Conservation (phyloP, 2,888 invertebrate genomes). For the Aphidoletes aphidimyza region DNA sequence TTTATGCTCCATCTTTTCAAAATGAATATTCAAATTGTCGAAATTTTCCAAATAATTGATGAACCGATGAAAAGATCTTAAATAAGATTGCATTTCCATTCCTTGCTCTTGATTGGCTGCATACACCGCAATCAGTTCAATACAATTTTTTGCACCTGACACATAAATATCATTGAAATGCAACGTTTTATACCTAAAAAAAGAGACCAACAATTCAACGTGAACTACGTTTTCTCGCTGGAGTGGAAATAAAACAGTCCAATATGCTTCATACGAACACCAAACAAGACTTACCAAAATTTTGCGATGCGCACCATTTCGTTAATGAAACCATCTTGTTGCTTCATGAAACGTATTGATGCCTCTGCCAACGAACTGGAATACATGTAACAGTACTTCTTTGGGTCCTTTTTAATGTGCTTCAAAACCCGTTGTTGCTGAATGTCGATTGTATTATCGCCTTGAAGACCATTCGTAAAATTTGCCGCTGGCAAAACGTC, state of each 20-base stretch:
- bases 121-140: conserved; percentile 45
- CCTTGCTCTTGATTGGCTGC: background rate
- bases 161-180: conserved; percentile 23
- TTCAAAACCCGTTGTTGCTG: background rate
- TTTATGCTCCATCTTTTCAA: background rate
- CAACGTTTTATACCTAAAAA: conserved; percentile 36
- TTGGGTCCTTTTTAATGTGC: background rate
- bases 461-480: background rate
- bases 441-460: background rate
- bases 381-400: conserved; percentile 21
- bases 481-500: conserved; percentile 40
- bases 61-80: conserved; percentile 44
- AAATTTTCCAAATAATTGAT: background rate
- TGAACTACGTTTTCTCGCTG: background rate
- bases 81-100: background rate
- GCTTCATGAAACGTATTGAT: conserved; percentile 17
- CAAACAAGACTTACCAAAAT: conserved; percentile 45
- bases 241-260: no score
- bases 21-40: conserved; percentile 34
- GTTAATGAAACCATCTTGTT: conserved; percentile 32
- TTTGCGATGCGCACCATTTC: conserved; percentile 52
- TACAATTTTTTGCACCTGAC: conserved; percentile 28
- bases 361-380: conserved; percentile 50
- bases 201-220: no score
- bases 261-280: background rate